phyloP scores from a whole-genome alignment of 2,113 vertebrate genomes.

The Podarcis raffonei region DNA sequence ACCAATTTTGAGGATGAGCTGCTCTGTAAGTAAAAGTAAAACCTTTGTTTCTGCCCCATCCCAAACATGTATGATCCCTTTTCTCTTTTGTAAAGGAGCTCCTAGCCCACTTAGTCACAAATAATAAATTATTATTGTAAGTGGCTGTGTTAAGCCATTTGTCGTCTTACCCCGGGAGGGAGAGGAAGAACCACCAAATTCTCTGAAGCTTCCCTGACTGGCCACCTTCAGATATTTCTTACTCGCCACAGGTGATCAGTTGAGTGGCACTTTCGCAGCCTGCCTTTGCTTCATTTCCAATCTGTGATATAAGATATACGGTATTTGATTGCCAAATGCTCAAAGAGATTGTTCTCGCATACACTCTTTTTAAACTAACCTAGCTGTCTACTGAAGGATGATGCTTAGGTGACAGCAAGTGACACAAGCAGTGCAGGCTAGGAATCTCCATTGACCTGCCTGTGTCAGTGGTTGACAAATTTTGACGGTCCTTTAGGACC shows the following conservation, averaged over 20 bases:
- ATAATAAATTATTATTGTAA: too few species aligned
- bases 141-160: not conserved
- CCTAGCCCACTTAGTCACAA: not conserved
- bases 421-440: not conserved
- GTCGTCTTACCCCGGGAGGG: rapidly evolving
- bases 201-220: not conserved
- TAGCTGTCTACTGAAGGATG: not conserved
- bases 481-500: not conserved
- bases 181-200: not conserved
- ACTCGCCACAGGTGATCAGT: not conserved
- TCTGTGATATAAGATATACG: not conserved
- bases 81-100: not conserved
- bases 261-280: not conserved
- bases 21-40: slow-evolving; percentile 39
- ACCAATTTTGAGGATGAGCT: slow-evolving; percentile 49
- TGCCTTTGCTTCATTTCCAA: not conserved
- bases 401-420: not conserved
- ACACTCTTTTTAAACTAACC: too few species aligned
- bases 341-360: not conserved
- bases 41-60: rapidly evolving
- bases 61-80: too few species aligned
- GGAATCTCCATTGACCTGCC: not conserved
- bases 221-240: not conserved
- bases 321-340: too few species aligned
- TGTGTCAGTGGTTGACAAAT: not conserved